Evolutionary conservation across 1,140 invertebrate species (phyloP).

Genomic region (Sinonovacula constricta): DNA sequence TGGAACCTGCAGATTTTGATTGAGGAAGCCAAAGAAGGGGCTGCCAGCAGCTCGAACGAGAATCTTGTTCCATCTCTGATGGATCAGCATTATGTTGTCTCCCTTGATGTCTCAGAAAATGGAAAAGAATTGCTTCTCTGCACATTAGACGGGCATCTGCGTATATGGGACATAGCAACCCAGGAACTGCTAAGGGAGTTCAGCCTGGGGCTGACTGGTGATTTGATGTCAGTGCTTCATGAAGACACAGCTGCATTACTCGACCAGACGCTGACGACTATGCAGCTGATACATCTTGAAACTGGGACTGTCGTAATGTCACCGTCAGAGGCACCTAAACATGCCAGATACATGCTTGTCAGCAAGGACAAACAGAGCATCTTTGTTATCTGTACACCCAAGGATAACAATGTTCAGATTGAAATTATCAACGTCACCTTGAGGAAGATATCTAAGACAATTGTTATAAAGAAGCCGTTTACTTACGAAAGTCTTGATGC

Average conservation of each 20-base stretch:
- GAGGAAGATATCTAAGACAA: conserved; percentile 41
- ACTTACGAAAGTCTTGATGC: conserved; percentile 56
- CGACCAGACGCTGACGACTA: conserved; percentile 7
- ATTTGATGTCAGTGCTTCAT: conserved; percentile 39
- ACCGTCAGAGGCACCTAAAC: conserved; percentile 28
- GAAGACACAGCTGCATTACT: conserved; percentile 39
- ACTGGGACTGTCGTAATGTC: conserved; percentile 23
- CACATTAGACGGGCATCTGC: conserved; percentile 38
- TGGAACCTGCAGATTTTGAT: conserved; percentile 44
- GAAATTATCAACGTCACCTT: conserved; percentile 54
- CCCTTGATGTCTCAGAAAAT: conserved; percentile 42
- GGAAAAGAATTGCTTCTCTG: conserved; percentile 55
- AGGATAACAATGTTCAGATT: conserved; percentile 46
- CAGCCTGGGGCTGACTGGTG: conserved; percentile 41
- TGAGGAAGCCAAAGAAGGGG: not conserved
- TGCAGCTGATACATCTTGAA: conserved; percentile 42
- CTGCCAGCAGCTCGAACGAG: not conserved
- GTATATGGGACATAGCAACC: conserved; percentile 56
- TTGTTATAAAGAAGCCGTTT: conserved; percentile 56
- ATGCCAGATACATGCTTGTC: conserved; percentile 36
- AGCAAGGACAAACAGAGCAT: conserved; percentile 29
- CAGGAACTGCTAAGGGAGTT: conserved; percentile 19
- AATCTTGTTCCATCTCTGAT: conserved; percentile 17
- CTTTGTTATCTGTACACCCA: conserved; percentile 34
- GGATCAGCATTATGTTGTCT: conserved; percentile 45